phyloP scores from a whole-genome alignment of 2,113 vertebrate species.

The Perca fluviatilis region DNA sequence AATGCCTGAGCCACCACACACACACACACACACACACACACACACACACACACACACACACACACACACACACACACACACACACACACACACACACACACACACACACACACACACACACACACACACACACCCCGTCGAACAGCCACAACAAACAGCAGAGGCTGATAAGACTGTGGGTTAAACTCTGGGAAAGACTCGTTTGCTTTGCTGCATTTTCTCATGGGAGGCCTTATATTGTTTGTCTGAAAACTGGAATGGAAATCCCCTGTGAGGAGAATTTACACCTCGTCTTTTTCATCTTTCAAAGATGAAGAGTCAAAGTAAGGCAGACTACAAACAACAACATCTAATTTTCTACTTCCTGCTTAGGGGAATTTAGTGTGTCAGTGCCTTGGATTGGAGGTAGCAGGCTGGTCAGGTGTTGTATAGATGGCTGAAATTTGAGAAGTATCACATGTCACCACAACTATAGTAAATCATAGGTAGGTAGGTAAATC shows the following conservation, averaged over 20 bases:
- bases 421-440: neutral
- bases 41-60: neutral
- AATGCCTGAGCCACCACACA: constrained; percentile 35
- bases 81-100: neutral
- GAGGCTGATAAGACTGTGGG: constrained; percentile 45
- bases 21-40: constrained; percentile 30
- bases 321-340: constrained; percentile 25
- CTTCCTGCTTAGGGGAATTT: neutral
- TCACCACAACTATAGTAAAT: neutral
- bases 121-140: neutral
- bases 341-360: neutral
- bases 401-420: neutral
- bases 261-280: constrained; percentile 44
- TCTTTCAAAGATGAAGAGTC: constrained; percentile 6
- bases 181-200: constrained; percentile 54
- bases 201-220: constrained; percentile 34
- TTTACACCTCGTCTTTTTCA: constrained; percentile 45
- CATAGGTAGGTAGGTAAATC: neutral
- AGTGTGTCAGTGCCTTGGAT: neutral
- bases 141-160: constrained; percentile 57
- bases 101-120: neutral
- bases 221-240: constrained; percentile 49
- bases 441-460: neutral
- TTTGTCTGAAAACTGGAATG: constrained; percentile 47
- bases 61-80: neutral